Base-by-base conservation (phyloP, 2,888 invertebrate genomes). In the Polymixis flavicincta region DNA sequence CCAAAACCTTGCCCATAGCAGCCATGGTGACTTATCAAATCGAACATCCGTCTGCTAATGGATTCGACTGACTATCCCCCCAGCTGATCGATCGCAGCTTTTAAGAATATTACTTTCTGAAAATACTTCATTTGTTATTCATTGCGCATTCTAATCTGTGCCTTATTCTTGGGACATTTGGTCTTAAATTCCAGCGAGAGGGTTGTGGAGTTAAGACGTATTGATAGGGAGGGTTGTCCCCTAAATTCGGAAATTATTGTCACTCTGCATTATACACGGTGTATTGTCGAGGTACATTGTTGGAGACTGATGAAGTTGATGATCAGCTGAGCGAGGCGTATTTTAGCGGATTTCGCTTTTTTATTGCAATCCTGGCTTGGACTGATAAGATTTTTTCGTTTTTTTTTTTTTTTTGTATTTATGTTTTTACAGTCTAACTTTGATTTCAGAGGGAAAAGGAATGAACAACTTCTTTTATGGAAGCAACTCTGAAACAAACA, bases 191-290 rank as follows among this genome's bases (percentile, higher is more conserved):
- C n/a, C n/a, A 45, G 66, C 37, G 57, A 11, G 42, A 57, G n/a
- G 5, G 52, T 13, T 54, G n/a, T 37, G 61, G 32, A 77, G 42
- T 75, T 79, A 50, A 32, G 69, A 72, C 75, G 59, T 74, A 80
- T 71, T 42, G 64, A 48, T 37, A 11, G 25, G 45, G 74, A 17
- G 2, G 45, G 19, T 61, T 22, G 37, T 64, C 68, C 86, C 86
- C 86, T 84, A 80, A 86, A 87, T 87, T 87, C 76, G 85, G 88
- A 79, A 80, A 80, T 82, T 72, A 85, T 85, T 84, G 85, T 85
- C 85, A 80, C 64, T 77, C 45, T 48, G 74, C 66, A 84, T 85
- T 87, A 85, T 76, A 74, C 80, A 84, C 60, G 84, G 78, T 82
- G 86, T 85, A 78, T 84, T 85, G 83, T 87, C 73, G 42, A 60